Percentiles rank a stretch among this genome's conserved stretches.
These are phyloP conservation scores for Drosophila leonis DNA, from an alignment of 2,888 invertebrate genomes.

Conservation along the genomic window DNA sequence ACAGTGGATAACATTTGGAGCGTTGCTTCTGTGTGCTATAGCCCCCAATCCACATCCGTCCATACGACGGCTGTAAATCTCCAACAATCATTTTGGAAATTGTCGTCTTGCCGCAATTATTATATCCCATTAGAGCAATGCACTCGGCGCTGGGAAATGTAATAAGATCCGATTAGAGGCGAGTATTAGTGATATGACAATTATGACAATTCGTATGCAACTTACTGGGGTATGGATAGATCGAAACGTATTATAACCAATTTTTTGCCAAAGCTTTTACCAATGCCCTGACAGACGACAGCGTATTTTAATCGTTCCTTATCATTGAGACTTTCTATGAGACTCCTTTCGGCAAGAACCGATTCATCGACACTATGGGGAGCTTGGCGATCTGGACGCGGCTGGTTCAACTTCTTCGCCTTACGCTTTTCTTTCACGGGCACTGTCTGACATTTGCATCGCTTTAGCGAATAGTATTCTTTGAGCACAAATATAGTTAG, in stretches of 20 bases:
- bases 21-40: constrained; percentile 22
- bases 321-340: constrained; percentile 18
- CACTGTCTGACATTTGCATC: constrained; percentile 1
- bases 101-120: constrained; percentile 57
- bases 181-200: not conserved
- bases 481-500: constrained; percentile 8
- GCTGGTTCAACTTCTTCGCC: not conserved
- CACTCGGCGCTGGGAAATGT: constrained; percentile 55
- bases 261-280: constrained; percentile 24
- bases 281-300: constrained; percentile 35
- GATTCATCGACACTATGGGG: constrained; percentile 31
- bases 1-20: constrained; percentile 30
- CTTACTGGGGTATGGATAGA: constrained; percentile 55
- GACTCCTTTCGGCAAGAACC: constrained; percentile 35
- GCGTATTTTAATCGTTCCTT: constrained; percentile 19
- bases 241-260: constrained; percentile 46
- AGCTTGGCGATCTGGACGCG: not conserved
- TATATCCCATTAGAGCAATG: constrained; percentile 57
- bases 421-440: not conserved
- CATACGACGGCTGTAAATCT: constrained; percentile 31
- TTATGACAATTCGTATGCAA: not conserved
- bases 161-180: not conserved
- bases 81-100: constrained; percentile 50
- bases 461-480: constrained; percentile 7
- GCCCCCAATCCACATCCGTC: constrained; percentile 57